phyloP scores from a whole-genome alignment of 2,113 vertebrate genomes.

The Pithys albifrons region DNA sequence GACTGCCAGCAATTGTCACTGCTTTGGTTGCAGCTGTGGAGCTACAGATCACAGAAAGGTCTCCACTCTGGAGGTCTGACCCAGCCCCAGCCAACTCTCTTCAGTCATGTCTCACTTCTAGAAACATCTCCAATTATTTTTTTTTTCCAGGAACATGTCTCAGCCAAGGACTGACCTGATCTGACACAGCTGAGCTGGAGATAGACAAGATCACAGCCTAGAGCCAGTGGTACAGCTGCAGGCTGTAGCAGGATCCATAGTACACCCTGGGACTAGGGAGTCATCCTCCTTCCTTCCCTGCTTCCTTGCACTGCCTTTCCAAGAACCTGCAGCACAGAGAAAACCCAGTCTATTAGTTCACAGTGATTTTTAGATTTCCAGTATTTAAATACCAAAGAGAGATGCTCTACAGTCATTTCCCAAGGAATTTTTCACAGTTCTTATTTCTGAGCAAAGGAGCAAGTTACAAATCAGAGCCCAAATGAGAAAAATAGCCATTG shows the following conservation, averaged over 20 bases:
- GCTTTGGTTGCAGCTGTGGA: neutral
- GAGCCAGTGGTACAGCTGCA: slow-evolving; percentile 10
- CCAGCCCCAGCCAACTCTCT: neutral
- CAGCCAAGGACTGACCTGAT: neutral
- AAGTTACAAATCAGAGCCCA: neutral
- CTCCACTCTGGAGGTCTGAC: neutral
- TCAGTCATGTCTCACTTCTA: neutral
- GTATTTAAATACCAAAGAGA: neutral
- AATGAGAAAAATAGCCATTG: neutral
- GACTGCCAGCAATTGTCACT: neutral
- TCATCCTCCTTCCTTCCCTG: neutral
- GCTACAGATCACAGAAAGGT: neutral
- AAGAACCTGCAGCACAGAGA: neutral
- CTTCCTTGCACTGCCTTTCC: neutral
- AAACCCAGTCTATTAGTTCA: neutral
- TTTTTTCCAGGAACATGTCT: neutral
- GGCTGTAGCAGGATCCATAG: neutral
- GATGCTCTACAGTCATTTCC: neutral
- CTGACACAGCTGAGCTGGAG: neutral
- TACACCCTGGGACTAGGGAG: neutral
- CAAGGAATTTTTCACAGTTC: neutral
- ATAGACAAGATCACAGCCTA: neutral
- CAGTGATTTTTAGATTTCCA: neutral
- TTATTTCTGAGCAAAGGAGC: neutral
- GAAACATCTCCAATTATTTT: neutral